Base-by-base conservation (phyloP, 2,113 vertebrate species). In the Dipodomys spectabilis region DNA sequence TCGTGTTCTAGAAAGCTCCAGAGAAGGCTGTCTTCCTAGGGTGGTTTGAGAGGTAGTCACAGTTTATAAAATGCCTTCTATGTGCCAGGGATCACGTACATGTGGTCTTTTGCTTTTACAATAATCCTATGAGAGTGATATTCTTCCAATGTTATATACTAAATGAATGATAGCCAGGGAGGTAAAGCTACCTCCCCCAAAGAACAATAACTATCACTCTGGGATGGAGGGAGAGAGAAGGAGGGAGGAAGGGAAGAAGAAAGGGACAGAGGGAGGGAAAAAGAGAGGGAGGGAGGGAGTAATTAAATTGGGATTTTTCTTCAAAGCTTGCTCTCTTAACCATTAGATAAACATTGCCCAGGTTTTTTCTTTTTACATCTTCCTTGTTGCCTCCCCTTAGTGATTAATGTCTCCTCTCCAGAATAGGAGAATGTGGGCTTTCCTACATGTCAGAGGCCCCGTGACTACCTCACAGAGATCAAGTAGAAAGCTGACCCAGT, bases 111-210 rank as follows among this genome's bases (percentile, higher is more conserved):
- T 4, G 57, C 65, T 53, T 16, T 82, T 35, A 75, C 8, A 9
- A 3, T 12, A 4, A 80, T 90, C 44, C 2, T 39, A 22, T 2
- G 23, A 90, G 22, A 19, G 10, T 22, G 39, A 15, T 67, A 28
- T 67, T 35, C 74, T 45, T 35, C 49, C 79, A 39, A 82, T 77
- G 93, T 68, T 72, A 28, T 71, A 79, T 67, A 86, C 84, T 91
- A 80, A n/a, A 82, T 65, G 30, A 80, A 53, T 20, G 28, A 92
- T 49, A 49, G 2, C 32, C 65, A 67, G 83, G 87, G 23, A 49
- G 27, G 9, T 69, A 9, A 83, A 67, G 32, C 82, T 57, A 15
- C 15, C 27, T 77, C 68, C 32, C 32, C 22, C 45, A 35, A n/a
- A 73, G 45, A 78, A 20, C 53, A 57, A 13, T 57, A 57, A 18